These are phyloP conservation scores for Ammodytes dubius DNA, from an alignment of 2,113 vertebrate genomes.

Conservation along the genomic window DNA sequence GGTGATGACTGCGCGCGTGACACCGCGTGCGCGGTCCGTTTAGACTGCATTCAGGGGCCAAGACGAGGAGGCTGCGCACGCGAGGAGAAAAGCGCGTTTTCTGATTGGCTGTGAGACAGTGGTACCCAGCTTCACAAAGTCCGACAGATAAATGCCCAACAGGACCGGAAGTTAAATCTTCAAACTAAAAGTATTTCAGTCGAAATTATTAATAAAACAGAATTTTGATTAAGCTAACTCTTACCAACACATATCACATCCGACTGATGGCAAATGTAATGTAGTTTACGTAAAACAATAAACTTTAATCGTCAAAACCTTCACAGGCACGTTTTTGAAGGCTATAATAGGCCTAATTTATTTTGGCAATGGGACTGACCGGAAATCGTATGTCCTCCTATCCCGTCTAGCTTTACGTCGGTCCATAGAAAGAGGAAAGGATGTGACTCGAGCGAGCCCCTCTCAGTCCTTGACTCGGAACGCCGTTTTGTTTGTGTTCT, in stretches of 20 bases:
- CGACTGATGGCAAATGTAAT: neutral
- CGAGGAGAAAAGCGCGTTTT: constrained; percentile 23
- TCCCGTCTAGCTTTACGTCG: constrained; percentile 13
- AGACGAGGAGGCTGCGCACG: constrained; percentile 20
- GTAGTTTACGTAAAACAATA: neutral
- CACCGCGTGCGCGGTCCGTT: neutral
- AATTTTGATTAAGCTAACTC: neutral
- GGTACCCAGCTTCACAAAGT: constrained; percentile 68
- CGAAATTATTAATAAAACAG: fast-evolving
- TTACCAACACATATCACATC: no score
- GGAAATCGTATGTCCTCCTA: neutral
- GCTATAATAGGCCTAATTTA: no score
- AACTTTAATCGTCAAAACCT: fast-evolving
- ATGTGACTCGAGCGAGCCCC: constrained; percentile 61
- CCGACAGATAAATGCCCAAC: fast-evolving
- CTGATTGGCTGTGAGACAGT: constrained; percentile 72
- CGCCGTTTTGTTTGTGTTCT: constrained; percentile 40
- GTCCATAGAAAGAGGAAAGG: constrained; percentile 64
- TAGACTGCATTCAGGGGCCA: neutral
- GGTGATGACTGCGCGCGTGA: neutral
- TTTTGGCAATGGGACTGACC: neutral
- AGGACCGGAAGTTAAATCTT: neutral
- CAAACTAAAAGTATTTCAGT: constrained; percentile 36
- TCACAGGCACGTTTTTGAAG: neutral
- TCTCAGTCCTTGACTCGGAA: constrained; percentile 27